phyloP scores from a whole-genome alignment of 2,797 vertebrate genomes.

The Sebastes matsubarae region DNA sequence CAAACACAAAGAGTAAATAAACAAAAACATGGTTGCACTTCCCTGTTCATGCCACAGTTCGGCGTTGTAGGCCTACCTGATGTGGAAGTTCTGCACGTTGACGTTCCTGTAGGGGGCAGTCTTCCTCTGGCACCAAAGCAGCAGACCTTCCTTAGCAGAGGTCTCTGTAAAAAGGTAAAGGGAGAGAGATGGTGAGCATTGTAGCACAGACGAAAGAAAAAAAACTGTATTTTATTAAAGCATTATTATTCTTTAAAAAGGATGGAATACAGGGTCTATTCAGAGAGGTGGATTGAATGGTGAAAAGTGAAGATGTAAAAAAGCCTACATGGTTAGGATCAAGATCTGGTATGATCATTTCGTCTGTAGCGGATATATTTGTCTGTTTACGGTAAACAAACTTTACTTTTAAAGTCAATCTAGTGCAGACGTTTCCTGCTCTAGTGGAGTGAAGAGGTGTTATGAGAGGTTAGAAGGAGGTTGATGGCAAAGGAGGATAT shows the following conservation, averaged over 20 bases:
- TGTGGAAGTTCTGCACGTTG: slow-evolving; percentile 98
- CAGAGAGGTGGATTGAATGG: neutral
- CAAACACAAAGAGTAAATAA: neutral
- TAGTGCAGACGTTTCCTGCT: neutral
- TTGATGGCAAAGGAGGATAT: neutral
- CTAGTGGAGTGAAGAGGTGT: neutral
- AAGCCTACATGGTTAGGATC: neutral
- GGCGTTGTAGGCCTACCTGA: slow-evolving; percentile 83
- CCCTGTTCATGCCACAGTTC: neutral
- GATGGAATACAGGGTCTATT: neutral
- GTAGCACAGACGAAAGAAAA: neutral
- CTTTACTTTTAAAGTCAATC: neutral
- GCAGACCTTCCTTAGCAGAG: slow-evolving; percentile 93
- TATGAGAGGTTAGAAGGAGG: neutral
- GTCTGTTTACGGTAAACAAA: neutral
- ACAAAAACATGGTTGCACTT: slow-evolving; percentile 8
- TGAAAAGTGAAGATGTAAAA: neutral
- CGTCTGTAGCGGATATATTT: neutral
- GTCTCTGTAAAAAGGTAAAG: slow-evolving; percentile 82
- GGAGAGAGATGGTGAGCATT: neutral
- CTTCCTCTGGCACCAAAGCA: slow-evolving; percentile 97
- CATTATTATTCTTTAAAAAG: neutral
- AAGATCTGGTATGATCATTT: neutral
- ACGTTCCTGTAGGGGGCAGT: slow-evolving; percentile 97
- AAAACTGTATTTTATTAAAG: neutral